These are phyloP conservation scores for Panopea generosa DNA, from an alignment of 2,888 invertebrate genomes.

Conservation along the genomic window DNA sequence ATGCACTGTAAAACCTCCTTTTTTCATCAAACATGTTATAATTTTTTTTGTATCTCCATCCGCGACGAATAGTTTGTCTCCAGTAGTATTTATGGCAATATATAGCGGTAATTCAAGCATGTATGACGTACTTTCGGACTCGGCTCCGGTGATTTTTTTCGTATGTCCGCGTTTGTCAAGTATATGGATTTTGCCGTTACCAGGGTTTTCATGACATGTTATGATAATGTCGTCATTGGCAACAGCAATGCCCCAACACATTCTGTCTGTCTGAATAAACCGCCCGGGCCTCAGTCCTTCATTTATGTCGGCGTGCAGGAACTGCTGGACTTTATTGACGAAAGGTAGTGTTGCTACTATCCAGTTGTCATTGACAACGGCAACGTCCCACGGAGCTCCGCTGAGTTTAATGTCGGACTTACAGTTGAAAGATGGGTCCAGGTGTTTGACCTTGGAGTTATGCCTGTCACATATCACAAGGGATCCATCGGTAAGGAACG, in stretches of 20 bases:
- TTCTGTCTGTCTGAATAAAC: constrained; percentile 48
- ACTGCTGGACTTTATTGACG: constrained; percentile 32
- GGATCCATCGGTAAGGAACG: constrained; percentile 44
- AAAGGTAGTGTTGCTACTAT: constrained; percentile 41
- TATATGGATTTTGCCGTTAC: constrained; percentile 46
- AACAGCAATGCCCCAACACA: constrained; percentile 57
- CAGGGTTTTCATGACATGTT: constrained; percentile 53
- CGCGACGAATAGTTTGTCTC: constrained; percentile 44
- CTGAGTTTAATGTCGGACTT: constrained; percentile 26
- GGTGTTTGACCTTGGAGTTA: constrained; percentile 46
- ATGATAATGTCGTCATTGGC: constrained; percentile 35
- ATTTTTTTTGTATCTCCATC: constrained; percentile 48
- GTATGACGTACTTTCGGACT: constrained; percentile 35
- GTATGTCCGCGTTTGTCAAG: constrained; percentile 51
- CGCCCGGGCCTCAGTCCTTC: constrained; percentile 44
- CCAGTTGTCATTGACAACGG: constrained; percentile 45
- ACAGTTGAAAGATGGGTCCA: constrained; percentile 35
- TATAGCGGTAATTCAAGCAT: constrained; percentile 48
- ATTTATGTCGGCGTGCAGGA: constrained; percentile 39
- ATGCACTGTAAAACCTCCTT: constrained; percentile 43
- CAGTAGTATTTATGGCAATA: constrained; percentile 36
- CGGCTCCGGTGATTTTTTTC: constrained; percentile 45
- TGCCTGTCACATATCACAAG: constrained; percentile 52
- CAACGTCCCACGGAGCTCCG: constrained; percentile 51
- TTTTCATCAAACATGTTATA: constrained; percentile 44